A percentile compares a stretch with the other conserved stretches of the same genome.
These are phyloP conservation scores for Cotesia congregata DNA, from an alignment of 2,888 invertebrate species.

Conservation along the genomic window DNA sequence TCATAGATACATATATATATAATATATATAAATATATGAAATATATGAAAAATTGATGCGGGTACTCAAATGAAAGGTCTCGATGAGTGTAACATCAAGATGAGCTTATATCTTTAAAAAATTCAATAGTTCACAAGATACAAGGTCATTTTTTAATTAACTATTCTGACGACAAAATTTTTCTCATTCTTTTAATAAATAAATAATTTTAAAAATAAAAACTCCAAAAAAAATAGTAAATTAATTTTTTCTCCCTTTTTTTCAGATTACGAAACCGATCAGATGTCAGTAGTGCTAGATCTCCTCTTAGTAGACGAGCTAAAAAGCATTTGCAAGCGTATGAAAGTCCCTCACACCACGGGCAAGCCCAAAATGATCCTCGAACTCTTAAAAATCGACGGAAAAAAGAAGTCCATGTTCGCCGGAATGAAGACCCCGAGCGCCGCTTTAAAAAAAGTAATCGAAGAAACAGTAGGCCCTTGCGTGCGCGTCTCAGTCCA, in stretches of 20 bases:
- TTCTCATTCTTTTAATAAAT: too few relatives aligned
- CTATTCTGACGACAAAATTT: too few relatives aligned
- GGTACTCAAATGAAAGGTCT: too few relatives aligned
- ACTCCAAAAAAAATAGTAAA: neutral
- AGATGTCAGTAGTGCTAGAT: conserved; percentile 50
- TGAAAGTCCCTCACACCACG: conserved; percentile 52
- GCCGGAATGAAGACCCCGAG: conserved; percentile 55
- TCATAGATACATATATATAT: too few relatives aligned
- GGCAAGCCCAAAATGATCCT: conserved; percentile 51
- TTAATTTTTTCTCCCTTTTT: conserved; percentile 4
- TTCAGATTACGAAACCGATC: conserved; percentile 50
- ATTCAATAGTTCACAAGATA: too few relatives aligned
- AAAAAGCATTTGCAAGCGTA: conserved; percentile 50
- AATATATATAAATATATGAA: too few relatives aligned
- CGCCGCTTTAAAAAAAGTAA: conserved; percentile 43
- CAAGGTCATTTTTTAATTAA: too few relatives aligned
- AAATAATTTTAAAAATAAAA: too few relatives aligned
- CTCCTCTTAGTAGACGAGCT: conserved; percentile 57
- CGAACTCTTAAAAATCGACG: conserved; percentile 51
- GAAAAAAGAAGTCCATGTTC: conserved; percentile 52
- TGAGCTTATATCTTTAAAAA: too few relatives aligned
- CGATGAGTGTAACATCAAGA: too few relatives aligned
- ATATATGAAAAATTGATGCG: too few relatives aligned
- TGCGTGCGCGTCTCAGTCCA: conserved; percentile 55
- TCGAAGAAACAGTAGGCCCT: conserved; percentile 48